Percentiles rank a stretch among this genome's conserved stretches.
Conservation (phyloP, 2,113 vertebrate species). For the Guaruba guarouba region DNA sequence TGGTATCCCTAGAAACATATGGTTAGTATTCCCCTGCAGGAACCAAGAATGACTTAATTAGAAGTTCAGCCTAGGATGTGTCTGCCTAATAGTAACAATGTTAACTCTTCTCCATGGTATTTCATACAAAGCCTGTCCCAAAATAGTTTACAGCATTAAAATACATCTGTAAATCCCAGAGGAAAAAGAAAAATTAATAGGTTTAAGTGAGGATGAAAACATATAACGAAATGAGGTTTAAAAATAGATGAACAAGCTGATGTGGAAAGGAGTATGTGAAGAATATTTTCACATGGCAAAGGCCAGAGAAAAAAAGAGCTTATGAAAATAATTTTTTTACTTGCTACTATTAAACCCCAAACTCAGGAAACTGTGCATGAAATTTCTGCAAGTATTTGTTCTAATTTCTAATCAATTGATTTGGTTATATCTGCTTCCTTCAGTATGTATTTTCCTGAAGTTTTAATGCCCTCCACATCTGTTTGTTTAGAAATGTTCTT, state of each 20-base stretch:
- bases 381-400: neutral
- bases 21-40: neutral
- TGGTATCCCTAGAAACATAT: slow-evolving; percentile 10
- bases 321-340: neutral
- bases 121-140: neutral
- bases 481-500: neutral
- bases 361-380: neutral
- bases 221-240: neutral
- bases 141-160: neutral
- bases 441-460: neutral
- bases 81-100: neutral
- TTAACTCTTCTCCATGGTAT: neutral
- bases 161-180: neutral
- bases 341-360: neutral
- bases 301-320: neutral
- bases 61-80: neutral
- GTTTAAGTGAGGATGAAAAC: slow-evolving; percentile 25
- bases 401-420: neutral
- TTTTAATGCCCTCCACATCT: neutral
- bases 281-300: neutral
- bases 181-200: neutral
- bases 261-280: neutral
- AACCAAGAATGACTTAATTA: slow-evolving; percentile 30
- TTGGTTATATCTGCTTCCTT: neutral
- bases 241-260: neutral